Conservation (phyloP, 2,113 vertebrate species). For the Romanogobio albipinnatus region DNA sequence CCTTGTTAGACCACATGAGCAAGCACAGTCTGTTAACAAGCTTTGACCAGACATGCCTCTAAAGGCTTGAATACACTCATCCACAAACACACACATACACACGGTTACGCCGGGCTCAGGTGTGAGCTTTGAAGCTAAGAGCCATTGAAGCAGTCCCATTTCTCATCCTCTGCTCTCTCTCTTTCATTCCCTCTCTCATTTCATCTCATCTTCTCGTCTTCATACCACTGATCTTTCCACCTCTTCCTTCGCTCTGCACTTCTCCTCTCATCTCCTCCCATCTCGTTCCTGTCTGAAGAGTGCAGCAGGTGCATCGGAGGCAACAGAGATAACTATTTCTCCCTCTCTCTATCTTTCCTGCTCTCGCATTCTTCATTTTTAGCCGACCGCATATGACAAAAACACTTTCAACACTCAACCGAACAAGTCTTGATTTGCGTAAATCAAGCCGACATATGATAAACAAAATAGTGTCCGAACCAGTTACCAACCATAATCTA, state of each 20-base stretch:
- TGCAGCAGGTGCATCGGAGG: constrained; percentile 64
- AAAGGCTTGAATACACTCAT: constrained; percentile 36
- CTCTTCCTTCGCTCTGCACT: constrained; percentile 29
- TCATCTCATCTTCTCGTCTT: constrained; percentile 53
- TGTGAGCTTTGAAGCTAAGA: constrained; percentile 68
- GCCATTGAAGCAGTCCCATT: constrained; percentile 59
- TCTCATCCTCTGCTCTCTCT: constrained; percentile 48
- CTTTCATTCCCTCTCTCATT: constrained; percentile 24
- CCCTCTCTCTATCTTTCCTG: constrained; percentile 14
- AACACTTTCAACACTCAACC: constrained; percentile 40
- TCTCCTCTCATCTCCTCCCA: constrained; percentile 46
- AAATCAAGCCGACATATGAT: constrained; percentile 32
- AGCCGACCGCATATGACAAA: constrained; percentile 25
- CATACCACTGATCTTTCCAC: constrained; percentile 40
- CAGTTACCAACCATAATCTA: constrained; percentile 20
- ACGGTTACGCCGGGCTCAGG: constrained; percentile 66
- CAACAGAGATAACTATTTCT: constrained; percentile 34
- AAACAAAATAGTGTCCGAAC: constrained; percentile 29
- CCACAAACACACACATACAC: constrained; percentile 28
- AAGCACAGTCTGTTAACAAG: constrained; percentile 38
- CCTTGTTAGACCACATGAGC: constrained; percentile 37
- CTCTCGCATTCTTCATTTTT: constrained; percentile 8
- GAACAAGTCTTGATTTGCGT: constrained; percentile 36
- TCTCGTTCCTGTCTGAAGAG: constrained; percentile 42
- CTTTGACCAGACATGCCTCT: constrained; percentile 19